These are phyloP conservation scores for Napeogenes inachia DNA, from an alignment of 2,888 invertebrate species.

Conservation along the genomic window DNA sequence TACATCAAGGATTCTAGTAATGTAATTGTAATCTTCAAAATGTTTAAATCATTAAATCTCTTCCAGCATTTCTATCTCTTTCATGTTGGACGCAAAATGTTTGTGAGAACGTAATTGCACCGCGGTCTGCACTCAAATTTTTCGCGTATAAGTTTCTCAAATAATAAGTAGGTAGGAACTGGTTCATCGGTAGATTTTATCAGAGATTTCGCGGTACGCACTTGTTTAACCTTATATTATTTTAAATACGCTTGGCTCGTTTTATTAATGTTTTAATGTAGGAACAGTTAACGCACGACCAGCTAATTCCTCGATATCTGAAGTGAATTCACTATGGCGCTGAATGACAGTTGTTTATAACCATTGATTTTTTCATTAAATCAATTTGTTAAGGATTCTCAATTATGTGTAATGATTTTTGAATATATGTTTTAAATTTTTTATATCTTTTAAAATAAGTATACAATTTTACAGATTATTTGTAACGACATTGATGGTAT, in stretches of 20 bases:
- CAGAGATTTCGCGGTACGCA: slow-evolving; percentile 30
- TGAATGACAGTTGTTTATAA: slow-evolving; percentile 6
- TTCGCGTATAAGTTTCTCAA: slow-evolving; percentile 57
- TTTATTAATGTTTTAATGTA: slow-evolving; percentile 26
- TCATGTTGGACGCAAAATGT: slow-evolving; percentile 52
- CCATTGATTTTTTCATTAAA: slow-evolving; percentile 9
- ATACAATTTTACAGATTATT: too few species aligned
- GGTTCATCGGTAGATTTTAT: slow-evolving; percentile 45
- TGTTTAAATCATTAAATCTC: slow-evolving; percentile 21
- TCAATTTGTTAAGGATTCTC: neutral
- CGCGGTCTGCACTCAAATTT: slow-evolving; percentile 57
- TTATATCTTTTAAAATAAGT: too few species aligned
- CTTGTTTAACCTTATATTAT: slow-evolving; percentile 31
- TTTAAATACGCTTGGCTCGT: slow-evolving; percentile 28
- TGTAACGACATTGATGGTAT: too few species aligned
- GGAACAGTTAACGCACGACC: slow-evolving; percentile 20
- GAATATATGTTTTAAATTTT: too few species aligned
- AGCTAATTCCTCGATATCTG: slow-evolving; percentile 20
- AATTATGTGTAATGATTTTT: too few species aligned
- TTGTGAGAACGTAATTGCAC: slow-evolving; percentile 59
- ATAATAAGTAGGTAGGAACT: slow-evolving; percentile 56
- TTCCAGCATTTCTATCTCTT: slow-evolving; percentile 40
- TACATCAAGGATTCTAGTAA: too few species aligned
- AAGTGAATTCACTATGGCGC: slow-evolving; percentile 1
- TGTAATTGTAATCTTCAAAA: too few species aligned